Conservation (phyloP, 2,888 invertebrate genomes). For the Limnephilus marmoratus region DNA sequence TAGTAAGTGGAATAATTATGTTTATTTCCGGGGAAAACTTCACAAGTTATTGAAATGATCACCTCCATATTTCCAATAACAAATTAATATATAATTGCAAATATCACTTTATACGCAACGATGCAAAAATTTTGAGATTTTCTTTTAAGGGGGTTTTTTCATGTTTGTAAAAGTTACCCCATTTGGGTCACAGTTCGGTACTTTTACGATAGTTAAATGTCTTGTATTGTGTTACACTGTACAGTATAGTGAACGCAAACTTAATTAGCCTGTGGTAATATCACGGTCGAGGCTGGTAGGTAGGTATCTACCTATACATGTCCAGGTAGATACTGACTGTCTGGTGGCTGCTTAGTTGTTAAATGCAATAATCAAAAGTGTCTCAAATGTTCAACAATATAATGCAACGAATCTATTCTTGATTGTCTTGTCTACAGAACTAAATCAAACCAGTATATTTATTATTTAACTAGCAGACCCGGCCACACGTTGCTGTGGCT, state of each 20-base stretch:
- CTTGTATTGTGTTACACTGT: neutral
- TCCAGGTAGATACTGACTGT: neutral
- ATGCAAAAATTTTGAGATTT: too few species aligned
- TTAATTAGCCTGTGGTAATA: constrained; percentile 34
- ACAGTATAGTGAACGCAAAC: constrained; percentile 5
- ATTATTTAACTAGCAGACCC: too few species aligned
- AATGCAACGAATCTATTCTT: neutral
- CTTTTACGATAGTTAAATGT: neutral
- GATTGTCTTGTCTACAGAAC: neutral
- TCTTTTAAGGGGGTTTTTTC: neutral
- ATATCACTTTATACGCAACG: too few species aligned
- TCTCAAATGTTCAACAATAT: neutral
- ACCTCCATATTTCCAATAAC: neutral
- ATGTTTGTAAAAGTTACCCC: neutral
- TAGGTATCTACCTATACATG: neutral
- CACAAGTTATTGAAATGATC: too few species aligned
- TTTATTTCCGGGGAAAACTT: too few species aligned
- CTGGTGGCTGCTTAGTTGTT: neutral
- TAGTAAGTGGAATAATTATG: too few species aligned
- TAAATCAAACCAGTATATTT: too few species aligned
- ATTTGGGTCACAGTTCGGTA: neutral
- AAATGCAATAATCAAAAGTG: neutral
- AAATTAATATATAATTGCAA: too few species aligned
- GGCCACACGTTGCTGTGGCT: too few species aligned
- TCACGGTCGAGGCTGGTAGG: constrained; percentile 13